Conservation (phyloP, 2,888 invertebrate species). For the Zygogramma bicolorata region DNA sequence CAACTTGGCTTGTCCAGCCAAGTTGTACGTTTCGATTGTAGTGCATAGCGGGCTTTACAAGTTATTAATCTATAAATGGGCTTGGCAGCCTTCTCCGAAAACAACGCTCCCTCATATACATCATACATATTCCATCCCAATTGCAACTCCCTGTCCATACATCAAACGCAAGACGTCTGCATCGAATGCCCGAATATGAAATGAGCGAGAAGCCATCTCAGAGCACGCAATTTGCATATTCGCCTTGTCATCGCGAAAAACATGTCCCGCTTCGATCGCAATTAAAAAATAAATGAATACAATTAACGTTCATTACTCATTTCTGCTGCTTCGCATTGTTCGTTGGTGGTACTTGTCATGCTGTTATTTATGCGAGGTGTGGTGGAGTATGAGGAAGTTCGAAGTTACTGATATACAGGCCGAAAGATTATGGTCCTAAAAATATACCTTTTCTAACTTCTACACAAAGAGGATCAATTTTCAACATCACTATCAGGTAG, state of each 20-base stretch:
- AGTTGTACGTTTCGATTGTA: too few species aligned
- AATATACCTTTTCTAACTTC: too few species aligned
- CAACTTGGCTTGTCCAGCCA: too few species aligned
- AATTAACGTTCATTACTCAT: slow-evolving; percentile 40
- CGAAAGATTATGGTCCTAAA: not conserved
- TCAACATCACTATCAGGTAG: too few species aligned
- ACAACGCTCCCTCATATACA: too few species aligned
- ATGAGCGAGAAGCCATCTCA: slow-evolving; percentile 12
- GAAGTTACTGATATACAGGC: not conserved
- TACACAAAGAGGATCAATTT: too few species aligned
- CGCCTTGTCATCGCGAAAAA: slow-evolving; percentile 27
- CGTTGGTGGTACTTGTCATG: slow-evolving; percentile 21
- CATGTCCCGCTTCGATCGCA: slow-evolving; percentile 14
- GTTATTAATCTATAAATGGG: too few species aligned
- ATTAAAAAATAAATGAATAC: slow-evolving; percentile 37
- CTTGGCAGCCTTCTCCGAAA: too few species aligned
- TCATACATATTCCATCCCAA: not conserved
- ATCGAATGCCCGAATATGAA: slow-evolving; percentile 24
- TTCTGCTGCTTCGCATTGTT: slow-evolving; percentile 20
- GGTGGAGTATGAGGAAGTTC: not conserved
- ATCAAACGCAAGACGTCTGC: slow-evolving; percentile 30
- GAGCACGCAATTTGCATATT: slow-evolving; percentile 28
- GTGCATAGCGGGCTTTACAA: too few species aligned
- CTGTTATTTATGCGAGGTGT: not conserved
- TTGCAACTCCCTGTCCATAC: slow-evolving; percentile 26